Evolutionary conservation across 2,888 invertebrate genomes (phyloP), one percentile per base, ranked within the genome.

Genomic region (Spodoptera littoralis): DNA sequence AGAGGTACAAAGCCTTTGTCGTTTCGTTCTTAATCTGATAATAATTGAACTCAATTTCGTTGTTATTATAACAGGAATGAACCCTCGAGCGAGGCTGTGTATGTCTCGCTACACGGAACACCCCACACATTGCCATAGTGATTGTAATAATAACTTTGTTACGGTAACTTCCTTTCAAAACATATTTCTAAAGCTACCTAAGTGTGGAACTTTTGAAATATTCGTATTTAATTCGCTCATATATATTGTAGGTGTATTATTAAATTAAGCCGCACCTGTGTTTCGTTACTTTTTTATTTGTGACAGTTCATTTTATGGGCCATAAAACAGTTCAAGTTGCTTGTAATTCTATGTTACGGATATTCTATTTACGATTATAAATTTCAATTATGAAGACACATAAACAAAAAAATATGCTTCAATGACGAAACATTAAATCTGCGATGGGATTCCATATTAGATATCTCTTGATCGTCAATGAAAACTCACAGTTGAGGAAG

Each of bases 21-120:
- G 76, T 81, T 80, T 81, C 80, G 73, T 79, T 83, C 81, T 81
- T 84, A 87, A 86, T 84, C 85, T 85, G 81, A 84, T 86, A 82
- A 86, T 84, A 86, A 84, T 87, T 86, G 84, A 83, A 86, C 84
- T 85, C 83, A 84, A 86, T 85, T 85, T 80, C 79, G 82, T 73
- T 81, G 81, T 83, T 83, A 84, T 83, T 80, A 80, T 83, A 81
- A 82, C 82, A 80, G 60, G 56, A 83, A 83, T 76, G 77, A 78
- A 72, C 76, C 80, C 70, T 71, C 65, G 70, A 65, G 73, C 68
- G 59, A 64, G 65, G 70, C 57, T 59, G 41, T 44, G 65, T 65
- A 59, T 57, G 57, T 65, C 76, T 73, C 69, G 65, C 72, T 67
- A 48, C 63, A 56, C 58, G 61, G 61, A 56, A 68, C 71, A 69